phyloP scores from a whole-genome alignment of 2,888 invertebrate species.

The Craniophora ligustri region DNA sequence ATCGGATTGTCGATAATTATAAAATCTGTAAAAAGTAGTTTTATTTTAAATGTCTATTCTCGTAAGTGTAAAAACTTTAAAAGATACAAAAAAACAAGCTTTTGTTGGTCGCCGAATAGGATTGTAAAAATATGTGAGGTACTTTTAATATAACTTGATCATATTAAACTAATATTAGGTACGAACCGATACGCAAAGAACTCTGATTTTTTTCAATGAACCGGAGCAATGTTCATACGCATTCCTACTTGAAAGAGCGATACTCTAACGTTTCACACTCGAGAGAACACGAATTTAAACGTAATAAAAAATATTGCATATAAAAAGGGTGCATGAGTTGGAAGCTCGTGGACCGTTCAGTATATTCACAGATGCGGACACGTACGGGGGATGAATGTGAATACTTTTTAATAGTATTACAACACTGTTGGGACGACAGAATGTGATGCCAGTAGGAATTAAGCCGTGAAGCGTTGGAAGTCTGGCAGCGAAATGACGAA shows the following conservation, averaged over 20 bases:
- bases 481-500: too few species aligned
- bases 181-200: too few species aligned
- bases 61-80: too few species aligned
- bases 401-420: neutral
- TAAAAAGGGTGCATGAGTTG: constrained; percentile 11
- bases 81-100: too few species aligned
- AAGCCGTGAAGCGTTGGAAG: neutral
- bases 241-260: constrained; percentile 9
- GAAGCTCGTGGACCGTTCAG: constrained; percentile 6
- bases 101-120: too few species aligned
- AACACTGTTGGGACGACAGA: neutral
- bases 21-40: too few species aligned
- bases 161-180: too few species aligned
- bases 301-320: constrained; percentile 17
- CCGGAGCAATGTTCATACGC: neutral
- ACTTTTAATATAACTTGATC: too few species aligned
- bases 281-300: constrained; percentile 1
- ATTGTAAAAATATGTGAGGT: too few species aligned
- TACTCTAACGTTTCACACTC: constrained; percentile 12
- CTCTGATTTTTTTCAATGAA: too few species aligned
- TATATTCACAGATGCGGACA: neutral
- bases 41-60: too few species aligned
- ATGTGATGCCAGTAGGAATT: neutral
- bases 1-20: too few species aligned
- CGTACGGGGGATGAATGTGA: neutral